phyloP scores from a whole-genome alignment of 2,113 vertebrate species.

The Stomatorhinus ivindoensis region DNA sequence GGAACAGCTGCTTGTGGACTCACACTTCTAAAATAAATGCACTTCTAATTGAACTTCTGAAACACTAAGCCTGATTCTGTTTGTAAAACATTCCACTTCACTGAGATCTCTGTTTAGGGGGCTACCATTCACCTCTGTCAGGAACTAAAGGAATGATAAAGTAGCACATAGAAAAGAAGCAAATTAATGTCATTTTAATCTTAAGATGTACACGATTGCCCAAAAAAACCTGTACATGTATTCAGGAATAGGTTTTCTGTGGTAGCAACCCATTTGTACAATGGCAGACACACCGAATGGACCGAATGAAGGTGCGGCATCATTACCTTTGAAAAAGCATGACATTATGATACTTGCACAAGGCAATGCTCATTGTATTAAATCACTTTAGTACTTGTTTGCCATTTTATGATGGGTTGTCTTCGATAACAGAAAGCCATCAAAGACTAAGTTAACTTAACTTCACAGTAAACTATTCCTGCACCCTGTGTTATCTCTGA shows the following conservation, averaged over 20 bases:
- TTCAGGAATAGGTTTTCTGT: not conserved
- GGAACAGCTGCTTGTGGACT: not conserved
- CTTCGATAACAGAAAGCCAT: not conserved
- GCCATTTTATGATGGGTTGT: not conserved
- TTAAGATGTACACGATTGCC: not conserved
- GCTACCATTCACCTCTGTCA: not conserved
- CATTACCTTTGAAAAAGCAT: not conserved
- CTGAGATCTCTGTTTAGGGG: not conserved
- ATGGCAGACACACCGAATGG: not conserved
- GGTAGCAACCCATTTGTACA: not conserved
- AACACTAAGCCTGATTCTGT: not conserved
- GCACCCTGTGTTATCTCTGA: not conserved
- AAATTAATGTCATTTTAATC: not conserved
- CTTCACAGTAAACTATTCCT: not conserved
- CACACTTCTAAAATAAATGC: not conserved
- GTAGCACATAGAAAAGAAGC: not conserved
- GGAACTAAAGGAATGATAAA: not conserved
- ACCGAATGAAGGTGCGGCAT: not conserved
- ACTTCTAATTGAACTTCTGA: not conserved
- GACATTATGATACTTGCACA: not conserved
- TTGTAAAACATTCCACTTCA: not conserved
- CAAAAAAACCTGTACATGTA: not conserved
- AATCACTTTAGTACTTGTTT: slow-evolving; percentile 1
- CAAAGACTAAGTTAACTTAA: slow-evolving; percentile 7
- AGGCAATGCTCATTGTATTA: not conserved